Evolutionary conservation across 2,888 invertebrate species (phyloP), one percentile per base, ranked within the genome.

Genomic region (Callyntrura sp.): DNA sequence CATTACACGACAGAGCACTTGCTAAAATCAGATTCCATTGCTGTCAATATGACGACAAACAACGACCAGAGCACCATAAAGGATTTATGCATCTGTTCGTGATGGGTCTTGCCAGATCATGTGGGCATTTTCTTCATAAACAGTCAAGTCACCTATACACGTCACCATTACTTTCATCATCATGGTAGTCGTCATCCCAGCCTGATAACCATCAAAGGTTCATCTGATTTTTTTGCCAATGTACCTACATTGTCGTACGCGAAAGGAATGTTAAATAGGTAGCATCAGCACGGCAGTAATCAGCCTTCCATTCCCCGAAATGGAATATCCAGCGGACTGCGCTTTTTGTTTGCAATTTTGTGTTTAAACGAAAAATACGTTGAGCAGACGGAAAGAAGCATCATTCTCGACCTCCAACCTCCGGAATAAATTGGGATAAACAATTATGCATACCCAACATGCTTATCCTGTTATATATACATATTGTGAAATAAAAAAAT

Each of bases 11-110:
- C 17, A 0, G 17, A 65, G 65, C 65, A 65, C 14, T 65, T 68
- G 43, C 14, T 28, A n/a, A 20, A 68, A 68, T 68, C 35, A 68
- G n/a, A 68, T 68, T 68, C 68, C 68, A 25, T 68, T 68, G n/a
- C 43, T 23, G 8, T 6, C 43, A 12, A 43, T 1, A 68, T 35
- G 68, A 51, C 76, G 25, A 76, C 48, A 23, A 51, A 51, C n/a
- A 23, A 48, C 23, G 20, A 76, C 5, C 48, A 48, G 68, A 28
- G 25, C 14, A 25, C 35, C 35, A 35, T 35, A 35, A 35, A 35
- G 35, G 35, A 35, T 65, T 65, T 65, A 6, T 70, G 17, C 70
- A 70, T 70, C 51, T 76, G 76, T 76, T 51, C 23, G 76, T 76
- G 76, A 76, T 51, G 48, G 76, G 76, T 51, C 76, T 25, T 76